Percentiles rank a stretch among this genome's conserved stretches.
phyloP scores from a whole-genome alignment of 2,888 invertebrate genomes.

The Nasonovia ribisnigri region DNA sequence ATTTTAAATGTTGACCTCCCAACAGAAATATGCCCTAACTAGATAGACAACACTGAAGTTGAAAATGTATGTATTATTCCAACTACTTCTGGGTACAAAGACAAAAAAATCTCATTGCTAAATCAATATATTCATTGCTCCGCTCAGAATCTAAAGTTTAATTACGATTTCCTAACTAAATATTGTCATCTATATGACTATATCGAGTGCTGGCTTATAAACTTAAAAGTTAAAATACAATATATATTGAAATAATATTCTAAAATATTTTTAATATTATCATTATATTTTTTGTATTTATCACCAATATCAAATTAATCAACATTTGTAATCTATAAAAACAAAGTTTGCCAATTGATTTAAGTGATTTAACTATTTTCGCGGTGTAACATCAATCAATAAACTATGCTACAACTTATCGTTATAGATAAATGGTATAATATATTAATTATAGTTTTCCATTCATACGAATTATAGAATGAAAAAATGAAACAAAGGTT shows the following conservation, averaged over 20 bases:
- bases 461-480: neutral
- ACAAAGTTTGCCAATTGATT: neutral
- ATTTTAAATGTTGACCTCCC: too few species aligned
- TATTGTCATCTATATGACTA: too few species aligned
- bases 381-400: neutral
- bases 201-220: neutral
- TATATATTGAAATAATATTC: neutral
- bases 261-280: neutral
- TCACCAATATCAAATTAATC: neutral
- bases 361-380: neutral
- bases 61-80: too few species aligned
- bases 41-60: too few species aligned
- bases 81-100: too few species aligned
- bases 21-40: too few species aligned
- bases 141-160: too few species aligned
- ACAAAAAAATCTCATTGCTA: too few species aligned
- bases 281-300: neutral
- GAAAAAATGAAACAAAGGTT: neutral
- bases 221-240: neutral
- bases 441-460: neutral
- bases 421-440: neutral
- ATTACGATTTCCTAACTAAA: too few species aligned
- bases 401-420: neutral
- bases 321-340: neutral
- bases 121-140: too few species aligned